Percentiles rank a stretch among this genome's conserved stretches.
Evolutionary conservation across 2,888 invertebrate genomes (phyloP).

Genomic region (Ligdia adustata): DNA sequence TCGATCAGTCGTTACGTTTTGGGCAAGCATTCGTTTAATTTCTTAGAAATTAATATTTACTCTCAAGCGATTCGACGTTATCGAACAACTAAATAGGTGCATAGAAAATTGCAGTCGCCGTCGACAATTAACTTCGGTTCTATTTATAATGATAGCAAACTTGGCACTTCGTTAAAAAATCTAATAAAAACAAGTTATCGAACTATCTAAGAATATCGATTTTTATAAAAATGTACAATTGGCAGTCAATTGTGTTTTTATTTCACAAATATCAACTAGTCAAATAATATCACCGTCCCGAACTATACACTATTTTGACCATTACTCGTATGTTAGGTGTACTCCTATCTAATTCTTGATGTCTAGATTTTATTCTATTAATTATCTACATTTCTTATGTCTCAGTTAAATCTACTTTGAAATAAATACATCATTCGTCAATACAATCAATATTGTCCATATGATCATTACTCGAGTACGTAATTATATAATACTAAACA

Average conservation of each 20-base stretch:
- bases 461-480: conserved; percentile 82
- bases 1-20: conserved; percentile 71
- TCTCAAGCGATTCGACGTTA: conserved; percentile 42
- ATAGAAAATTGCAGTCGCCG: conserved; percentile 50
- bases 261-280: conserved; percentile 68
- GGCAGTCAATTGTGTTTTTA: conserved; percentile 77
- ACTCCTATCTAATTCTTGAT: conserved; percentile 50
- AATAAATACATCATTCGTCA: conserved; percentile 73
- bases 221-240: conserved; percentile 81
- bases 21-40: conserved; percentile 68
- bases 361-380: conserved; percentile 63
- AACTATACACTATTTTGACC: conserved; percentile 66
- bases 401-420: conserved; percentile 65
- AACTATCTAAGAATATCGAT: conserved; percentile 75
- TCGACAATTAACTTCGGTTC: conserved; percentile 48
- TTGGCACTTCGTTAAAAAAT: conserved; percentile 78
- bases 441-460: conserved; percentile 80
- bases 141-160: conserved; percentile 52
- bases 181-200: conserved; percentile 72
- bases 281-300: conserved; percentile 74
- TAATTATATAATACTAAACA: conserved; percentile 79
- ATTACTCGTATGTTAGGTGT: conserved; percentile 70
- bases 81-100: conserved; percentile 43
- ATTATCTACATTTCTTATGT: conserved; percentile 74
- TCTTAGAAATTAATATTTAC: conserved; percentile 54